Percentiles rank a stretch among this genome's conserved stretches.
These are phyloP conservation scores for Typhlichthys eigenmanni DNA, from an alignment of 2,797 vertebrate genomes.

Conservation along the genomic window DNA sequence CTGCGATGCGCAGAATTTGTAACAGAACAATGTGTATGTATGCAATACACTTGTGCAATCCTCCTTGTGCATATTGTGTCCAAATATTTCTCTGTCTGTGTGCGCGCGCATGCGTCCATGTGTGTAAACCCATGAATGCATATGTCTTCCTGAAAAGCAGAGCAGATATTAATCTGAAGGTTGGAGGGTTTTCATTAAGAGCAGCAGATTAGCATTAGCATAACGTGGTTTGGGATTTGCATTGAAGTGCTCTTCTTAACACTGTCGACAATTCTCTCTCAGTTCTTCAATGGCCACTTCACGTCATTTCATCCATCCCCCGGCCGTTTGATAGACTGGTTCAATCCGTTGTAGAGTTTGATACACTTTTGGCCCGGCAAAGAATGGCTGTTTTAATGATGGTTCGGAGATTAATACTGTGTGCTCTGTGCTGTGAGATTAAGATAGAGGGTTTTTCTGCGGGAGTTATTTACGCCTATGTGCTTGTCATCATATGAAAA, in stretches of 20 bases:
- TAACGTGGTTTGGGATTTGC: slow-evolving; percentile 70
- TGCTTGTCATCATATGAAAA: slow-evolving; percentile 25
- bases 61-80: not conserved
- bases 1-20: too few relatives aligned
- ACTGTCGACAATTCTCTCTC: slow-evolving; percentile 51
- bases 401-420: slow-evolving; percentile 39
- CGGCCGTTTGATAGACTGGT: slow-evolving; percentile 47
- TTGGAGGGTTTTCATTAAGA: slow-evolving; percentile 62
- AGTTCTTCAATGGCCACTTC: slow-evolving; percentile 53
- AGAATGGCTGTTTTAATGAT: slow-evolving; percentile 41
- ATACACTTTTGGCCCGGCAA: slow-evolving; percentile 47
- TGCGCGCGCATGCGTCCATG: slow-evolving; percentile 7
- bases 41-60: not conserved
- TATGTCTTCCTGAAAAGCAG: slow-evolving; percentile 9
- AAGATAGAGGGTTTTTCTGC: slow-evolving; percentile 2
- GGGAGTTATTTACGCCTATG: too few relatives aligned
- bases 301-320: slow-evolving; percentile 32
- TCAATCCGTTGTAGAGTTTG: slow-evolving; percentile 51
- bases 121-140: slow-evolving; percentile 1
- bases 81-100: slow-evolving; percentile 4
- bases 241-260: slow-evolving; percentile 59
- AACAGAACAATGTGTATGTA: not conserved
- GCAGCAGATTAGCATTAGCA: slow-evolving; percentile 72
- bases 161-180: slow-evolving; percentile 55
- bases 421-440: slow-evolving; percentile 32